These are phyloP conservation scores for Sceloporus tristichus DNA, from an alignment of 2,113 vertebrate species.

Conservation along the genomic window DNA sequence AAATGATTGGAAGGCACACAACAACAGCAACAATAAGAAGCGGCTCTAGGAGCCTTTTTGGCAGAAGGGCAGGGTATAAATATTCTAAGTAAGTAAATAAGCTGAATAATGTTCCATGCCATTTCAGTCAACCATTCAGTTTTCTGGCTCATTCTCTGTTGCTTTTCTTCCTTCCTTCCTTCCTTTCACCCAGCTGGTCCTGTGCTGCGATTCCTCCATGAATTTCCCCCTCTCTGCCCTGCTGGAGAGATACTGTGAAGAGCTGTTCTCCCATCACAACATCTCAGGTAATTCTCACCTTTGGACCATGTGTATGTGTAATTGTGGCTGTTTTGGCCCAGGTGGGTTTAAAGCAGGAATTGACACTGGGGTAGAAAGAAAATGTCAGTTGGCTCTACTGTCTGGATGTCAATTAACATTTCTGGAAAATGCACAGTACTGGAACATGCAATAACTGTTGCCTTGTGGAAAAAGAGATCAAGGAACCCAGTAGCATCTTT, in stretches of 20 bases:
- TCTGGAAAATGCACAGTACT: too few species aligned
- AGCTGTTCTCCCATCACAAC: slow-evolving; percentile 70
- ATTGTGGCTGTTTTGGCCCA: neutral
- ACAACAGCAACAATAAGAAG: too few species aligned
- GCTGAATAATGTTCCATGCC: too few species aligned
- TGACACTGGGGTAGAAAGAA: neutral
- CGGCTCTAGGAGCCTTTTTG: too few species aligned
- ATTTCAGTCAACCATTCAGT: neutral
- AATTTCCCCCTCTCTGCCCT: slow-evolving; percentile 69
- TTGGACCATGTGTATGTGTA: too few species aligned
- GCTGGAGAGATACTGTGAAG: slow-evolving; percentile 78
- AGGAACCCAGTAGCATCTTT: too few species aligned
- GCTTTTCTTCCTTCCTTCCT: slow-evolving; percentile 40
- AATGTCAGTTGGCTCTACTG: neutral
- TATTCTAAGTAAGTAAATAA: too few species aligned
- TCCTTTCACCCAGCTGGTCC: slow-evolving; percentile 63
- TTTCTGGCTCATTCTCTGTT: neutral
- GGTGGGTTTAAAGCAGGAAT: neutral
- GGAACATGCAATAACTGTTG: too few species aligned
- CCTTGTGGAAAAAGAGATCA: too few species aligned
- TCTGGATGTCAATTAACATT: too few species aligned
- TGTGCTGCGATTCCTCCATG: slow-evolving; percentile 68
- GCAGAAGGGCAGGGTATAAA: too few species aligned
- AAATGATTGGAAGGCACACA: too few species aligned
- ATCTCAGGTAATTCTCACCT: slow-evolving; percentile 74